Base-by-base conservation (phyloP, 1,140 invertebrate species). In the Danaus melanippus region DNA sequence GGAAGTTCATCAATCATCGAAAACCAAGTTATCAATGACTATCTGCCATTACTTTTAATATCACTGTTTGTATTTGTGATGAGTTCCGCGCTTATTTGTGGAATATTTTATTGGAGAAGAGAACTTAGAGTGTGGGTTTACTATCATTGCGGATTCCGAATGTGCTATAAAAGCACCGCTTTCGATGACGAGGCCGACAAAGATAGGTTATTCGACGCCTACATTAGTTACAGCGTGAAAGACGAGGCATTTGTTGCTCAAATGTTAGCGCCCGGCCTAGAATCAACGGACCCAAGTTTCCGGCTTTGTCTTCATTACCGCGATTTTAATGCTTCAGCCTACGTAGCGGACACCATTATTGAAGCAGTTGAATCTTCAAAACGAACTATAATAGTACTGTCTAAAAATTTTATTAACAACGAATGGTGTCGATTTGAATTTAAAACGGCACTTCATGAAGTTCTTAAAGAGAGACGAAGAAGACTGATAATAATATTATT, bases 391-490 rank as follows among this genome's bases (percentile, higher is more conserved):
- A 90, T 98, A 63, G 92, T 98, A 39, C 79, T 98, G 21, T 96
- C 95, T 2, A 95, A 95, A 79, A 96, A 96, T 87, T 98, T 97
- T 87, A 90, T 98, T 12, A 93, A 95, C 81, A 96, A 95, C 84
- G 95, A 97, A 86, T 98, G 96, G 96, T 93, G 94, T 66, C 90
- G 95, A 52, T 96, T 96, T 75, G 96, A 98, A 85, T 96, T 97
- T 79, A 96, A 96, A 86, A 92, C 93, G 48, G 96, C 96, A 1
- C 89, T 97, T n/a, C 93, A 95, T 74, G 95, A 97, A 83, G 93
- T 95, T 53, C 91, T 97, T 49, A 95, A 95, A 86, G 93, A 94
- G 74, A 90, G 92, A 68, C 89, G 92, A 66, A 91, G 93, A 74
- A 91, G 92, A 75, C 90, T 97, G 59, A 95, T 98, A 61, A 92